These are phyloP conservation scores for Myripristis murdjan DNA, from an alignment of 2,797 vertebrate genomes.

Conservation along the genomic window DNA sequence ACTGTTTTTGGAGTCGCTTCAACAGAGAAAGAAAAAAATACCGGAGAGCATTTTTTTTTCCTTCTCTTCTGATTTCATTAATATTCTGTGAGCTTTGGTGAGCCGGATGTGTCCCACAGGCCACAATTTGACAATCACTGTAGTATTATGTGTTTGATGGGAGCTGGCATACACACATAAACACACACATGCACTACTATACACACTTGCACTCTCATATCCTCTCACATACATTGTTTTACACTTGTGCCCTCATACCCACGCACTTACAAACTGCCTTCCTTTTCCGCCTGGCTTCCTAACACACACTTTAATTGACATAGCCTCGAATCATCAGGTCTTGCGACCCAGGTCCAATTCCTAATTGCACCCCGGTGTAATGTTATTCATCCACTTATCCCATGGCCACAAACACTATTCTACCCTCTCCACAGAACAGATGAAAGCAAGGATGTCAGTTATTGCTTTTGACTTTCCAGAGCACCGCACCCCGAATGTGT, in stretches of 20 bases:
- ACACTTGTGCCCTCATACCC: slow-evolving; percentile 11
- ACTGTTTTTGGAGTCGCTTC: too few species aligned
- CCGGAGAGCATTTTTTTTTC: too few species aligned
- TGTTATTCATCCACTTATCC: slow-evolving; percentile 62
- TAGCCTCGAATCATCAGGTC: slow-evolving; percentile 45
- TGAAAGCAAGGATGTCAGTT: slow-evolving; percentile 63
- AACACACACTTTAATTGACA: slow-evolving; percentile 57
- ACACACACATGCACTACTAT: background rate
- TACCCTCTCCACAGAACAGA: slow-evolving; percentile 35
- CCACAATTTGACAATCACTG: slow-evolving; percentile 29
- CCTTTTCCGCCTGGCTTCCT: slow-evolving; percentile 7
- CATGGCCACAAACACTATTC: slow-evolving; percentile 53
- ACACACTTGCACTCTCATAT: background rate
- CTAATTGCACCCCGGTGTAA: slow-evolving; percentile 74
- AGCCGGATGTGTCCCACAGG: too few species aligned
- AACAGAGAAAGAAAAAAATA: too few species aligned
- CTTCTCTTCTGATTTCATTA: too few species aligned
- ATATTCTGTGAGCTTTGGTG: too few species aligned
- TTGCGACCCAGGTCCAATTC: slow-evolving; percentile 58
- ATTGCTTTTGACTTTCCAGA: slow-evolving; percentile 74
- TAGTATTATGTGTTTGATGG: slow-evolving; percentile 41
- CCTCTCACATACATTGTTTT: slow-evolving; percentile 24
- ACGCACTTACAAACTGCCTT: slow-evolving; percentile 1
- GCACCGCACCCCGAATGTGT: slow-evolving; percentile 48
- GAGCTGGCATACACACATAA: slow-evolving; percentile 1